Conservation (phyloP, 2,888 invertebrate species). For the Pimpla rufipes region DNA sequence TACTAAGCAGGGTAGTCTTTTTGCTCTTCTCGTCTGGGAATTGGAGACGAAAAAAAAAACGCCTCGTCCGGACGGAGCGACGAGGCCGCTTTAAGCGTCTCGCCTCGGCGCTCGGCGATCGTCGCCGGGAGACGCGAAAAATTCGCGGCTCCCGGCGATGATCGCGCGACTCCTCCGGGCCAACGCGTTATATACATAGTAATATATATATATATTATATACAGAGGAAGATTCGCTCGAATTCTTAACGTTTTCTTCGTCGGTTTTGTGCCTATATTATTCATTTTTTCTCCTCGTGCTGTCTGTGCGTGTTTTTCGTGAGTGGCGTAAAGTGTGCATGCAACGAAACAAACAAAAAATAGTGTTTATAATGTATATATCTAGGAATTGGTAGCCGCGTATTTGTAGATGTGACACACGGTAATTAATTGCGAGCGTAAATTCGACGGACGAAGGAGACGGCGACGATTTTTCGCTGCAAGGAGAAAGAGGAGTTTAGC, state of each 20-base stretch:
- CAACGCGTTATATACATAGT: slow-evolving; percentile 19
- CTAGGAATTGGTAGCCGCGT: slow-evolving; percentile 27
- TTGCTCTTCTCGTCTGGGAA: too few relatives aligned
- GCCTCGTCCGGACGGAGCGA: too few relatives aligned
- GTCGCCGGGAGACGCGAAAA: too few relatives aligned
- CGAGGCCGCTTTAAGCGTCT: neutral
- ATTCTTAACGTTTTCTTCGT: slow-evolving; percentile 41
- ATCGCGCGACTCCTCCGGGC: neutral
- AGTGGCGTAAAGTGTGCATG: slow-evolving; percentile 60
- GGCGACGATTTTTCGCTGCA: neutral
- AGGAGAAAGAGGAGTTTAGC: neutral
- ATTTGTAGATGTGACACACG: slow-evolving; percentile 31
- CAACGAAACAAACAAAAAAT: too few relatives aligned
- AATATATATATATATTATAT: too few relatives aligned
- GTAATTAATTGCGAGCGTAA: slow-evolving; percentile 8
- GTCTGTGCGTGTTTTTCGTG: slow-evolving; percentile 49
- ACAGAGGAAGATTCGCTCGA: neutral
- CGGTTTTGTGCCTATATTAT: slow-evolving; percentile 60
- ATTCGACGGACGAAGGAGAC: slow-evolving; percentile 2
- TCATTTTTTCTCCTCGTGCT: slow-evolving; percentile 52
- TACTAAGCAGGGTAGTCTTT: too few relatives aligned
- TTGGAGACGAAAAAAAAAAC: too few relatives aligned
- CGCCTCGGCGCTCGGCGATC: neutral
- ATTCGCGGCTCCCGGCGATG: too few relatives aligned
- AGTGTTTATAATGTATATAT: slow-evolving; percentile 66